Conservation (phyloP, 37 sponge, comb jelly and placozoan genomes). For the Amphimedon queenslandica region DNA sequence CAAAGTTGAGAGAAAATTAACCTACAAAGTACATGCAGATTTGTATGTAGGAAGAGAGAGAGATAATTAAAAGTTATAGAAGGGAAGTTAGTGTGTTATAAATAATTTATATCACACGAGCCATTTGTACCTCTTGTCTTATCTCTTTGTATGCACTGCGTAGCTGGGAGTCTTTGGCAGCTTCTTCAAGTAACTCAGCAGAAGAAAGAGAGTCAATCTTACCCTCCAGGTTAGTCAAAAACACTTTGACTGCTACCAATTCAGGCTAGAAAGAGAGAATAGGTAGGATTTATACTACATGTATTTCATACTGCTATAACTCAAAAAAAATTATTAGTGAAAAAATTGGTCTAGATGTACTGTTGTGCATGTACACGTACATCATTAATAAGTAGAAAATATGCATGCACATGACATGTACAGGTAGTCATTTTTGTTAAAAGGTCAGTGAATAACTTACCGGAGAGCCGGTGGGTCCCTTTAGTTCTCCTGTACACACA, state of each 20-base stretch:
- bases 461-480: background rate
- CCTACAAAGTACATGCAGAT: too few species aligned
- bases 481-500: constrained; percentile 59
- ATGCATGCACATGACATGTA: too few species aligned
- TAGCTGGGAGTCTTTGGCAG: constrained; percentile 3
- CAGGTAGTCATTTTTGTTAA: too few species aligned
- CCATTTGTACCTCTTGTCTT: constrained; percentile 42
- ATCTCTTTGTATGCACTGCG: constrained; percentile 44
- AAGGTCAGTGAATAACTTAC: too few species aligned
- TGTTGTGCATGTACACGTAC: too few species aligned
- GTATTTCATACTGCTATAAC: background rate
- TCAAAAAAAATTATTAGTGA: background rate
- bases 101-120: too few species aligned
- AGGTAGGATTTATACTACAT: background rate
- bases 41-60: background rate
- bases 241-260: constrained; percentile 65
- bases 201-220: background rate
- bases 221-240: constrained; percentile 11
- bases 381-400: too few species aligned
- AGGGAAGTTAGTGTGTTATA: too few species aligned
- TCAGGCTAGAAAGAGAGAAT: background rate
- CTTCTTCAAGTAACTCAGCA: background rate
- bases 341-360: too few species aligned
- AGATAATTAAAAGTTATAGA: background rate
- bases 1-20: constrained; percentile 57